phyloP scores from a whole-genome alignment of 2,797 vertebrate species.

The Falco concolor region DNA sequence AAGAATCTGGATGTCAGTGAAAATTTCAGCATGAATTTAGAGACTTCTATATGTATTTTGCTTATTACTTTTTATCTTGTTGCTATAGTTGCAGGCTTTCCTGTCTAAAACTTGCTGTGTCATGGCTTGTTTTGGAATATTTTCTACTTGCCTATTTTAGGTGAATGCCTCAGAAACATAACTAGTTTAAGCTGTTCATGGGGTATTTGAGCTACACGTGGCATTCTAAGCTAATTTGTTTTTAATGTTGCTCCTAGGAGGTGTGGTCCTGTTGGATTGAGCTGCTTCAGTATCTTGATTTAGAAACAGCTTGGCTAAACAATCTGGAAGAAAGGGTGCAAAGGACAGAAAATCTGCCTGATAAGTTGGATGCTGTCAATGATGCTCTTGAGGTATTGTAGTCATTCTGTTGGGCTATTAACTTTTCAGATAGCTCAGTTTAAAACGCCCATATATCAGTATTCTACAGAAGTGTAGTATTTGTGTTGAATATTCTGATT shows the following conservation, averaged over 20 bases:
- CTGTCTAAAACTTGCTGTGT: neutral
- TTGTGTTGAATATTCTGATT: neutral
- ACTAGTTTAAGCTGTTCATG: neutral
- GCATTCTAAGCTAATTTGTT: neutral
- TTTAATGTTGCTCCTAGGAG: constrained; percentile 75
- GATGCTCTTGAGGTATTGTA: constrained; percentile 88
- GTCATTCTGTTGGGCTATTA: neutral
- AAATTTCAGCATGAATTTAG: neutral
- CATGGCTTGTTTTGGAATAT: neutral
- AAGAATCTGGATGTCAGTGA: neutral
- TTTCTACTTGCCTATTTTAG: neutral
- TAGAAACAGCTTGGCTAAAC: constrained; percentile 89
- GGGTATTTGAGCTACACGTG: neutral
- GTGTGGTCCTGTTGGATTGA: constrained; percentile 99
- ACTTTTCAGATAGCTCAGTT: neutral
- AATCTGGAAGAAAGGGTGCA: constrained; percentile 85
- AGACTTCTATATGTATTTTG: neutral
- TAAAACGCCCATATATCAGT: neutral
- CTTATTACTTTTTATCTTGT: neutral
- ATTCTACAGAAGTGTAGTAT: no score
- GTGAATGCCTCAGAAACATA: neutral
- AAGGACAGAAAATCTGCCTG: constrained; percentile 79
- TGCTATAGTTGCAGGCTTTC: neutral
- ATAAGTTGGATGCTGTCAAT: constrained; percentile 79
- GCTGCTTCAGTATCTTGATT: constrained; percentile 90